These are phyloP conservation scores for Leuciscus waleckii DNA, from an alignment of 2,797 vertebrate species.

Conservation along the genomic window DNA sequence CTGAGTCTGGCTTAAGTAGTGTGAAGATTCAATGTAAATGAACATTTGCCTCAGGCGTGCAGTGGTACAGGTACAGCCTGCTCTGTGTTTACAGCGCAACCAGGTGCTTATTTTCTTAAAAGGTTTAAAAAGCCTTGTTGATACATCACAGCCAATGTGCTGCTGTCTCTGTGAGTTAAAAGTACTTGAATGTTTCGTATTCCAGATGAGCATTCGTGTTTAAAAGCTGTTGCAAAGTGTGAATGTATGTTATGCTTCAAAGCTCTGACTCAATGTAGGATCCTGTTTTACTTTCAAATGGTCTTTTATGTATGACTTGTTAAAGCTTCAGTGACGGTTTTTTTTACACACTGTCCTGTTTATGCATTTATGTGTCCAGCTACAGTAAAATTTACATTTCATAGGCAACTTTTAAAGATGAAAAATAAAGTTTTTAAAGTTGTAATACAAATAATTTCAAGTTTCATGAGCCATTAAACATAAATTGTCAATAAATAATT, in stretches of 20 bases:
- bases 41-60: slow-evolving; percentile 15
- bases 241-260: slow-evolving; percentile 56
- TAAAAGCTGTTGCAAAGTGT: slow-evolving; percentile 49
- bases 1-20: background rate
- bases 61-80: slow-evolving; percentile 7
- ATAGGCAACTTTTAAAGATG: slow-evolving; percentile 8
- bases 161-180: slow-evolving; percentile 53
- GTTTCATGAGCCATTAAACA: background rate
- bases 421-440: slow-evolving; percentile 43
- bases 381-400: slow-evolving; percentile 2
- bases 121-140: slow-evolving; percentile 15
- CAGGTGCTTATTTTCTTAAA: slow-evolving; percentile 32
- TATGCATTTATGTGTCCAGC: background rate
- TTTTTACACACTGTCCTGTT: background rate
- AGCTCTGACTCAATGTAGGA: slow-evolving; percentile 49
- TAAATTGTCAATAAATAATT: background rate
- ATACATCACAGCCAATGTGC: slow-evolving; percentile 56
- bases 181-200: slow-evolving; percentile 71
- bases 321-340: background rate
- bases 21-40: slow-evolving; percentile 5
- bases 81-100: slow-evolving; percentile 44
- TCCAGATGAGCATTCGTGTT: slow-evolving; percentile 32
- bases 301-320: slow-evolving; percentile 4
- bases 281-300: slow-evolving; percentile 41
- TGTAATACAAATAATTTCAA: slow-evolving; percentile 8